Evolutionary conservation across 2,113 vertebrate genomes (phyloP).

Genomic region (Apteryx owenii): DNA sequence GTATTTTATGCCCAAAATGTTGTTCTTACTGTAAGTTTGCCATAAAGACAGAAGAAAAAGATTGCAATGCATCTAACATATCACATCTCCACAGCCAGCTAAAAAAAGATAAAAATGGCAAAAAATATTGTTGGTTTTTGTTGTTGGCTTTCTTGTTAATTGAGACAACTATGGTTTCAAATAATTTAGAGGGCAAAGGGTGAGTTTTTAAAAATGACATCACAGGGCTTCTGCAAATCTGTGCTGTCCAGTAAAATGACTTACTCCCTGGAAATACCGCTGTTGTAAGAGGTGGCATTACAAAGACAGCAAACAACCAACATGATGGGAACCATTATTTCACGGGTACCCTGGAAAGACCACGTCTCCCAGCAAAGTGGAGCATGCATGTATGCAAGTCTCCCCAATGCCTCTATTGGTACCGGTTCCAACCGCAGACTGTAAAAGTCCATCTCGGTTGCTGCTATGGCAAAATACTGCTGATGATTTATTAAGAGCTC

Average conservation of each 20-base stretch:
- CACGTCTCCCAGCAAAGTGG: neutral
- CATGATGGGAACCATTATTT: neutral
- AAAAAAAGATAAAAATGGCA: neutral
- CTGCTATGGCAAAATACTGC: neutral
- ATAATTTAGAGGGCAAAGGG: neutral
- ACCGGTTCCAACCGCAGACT: neutral
- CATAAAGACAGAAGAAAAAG: neutral
- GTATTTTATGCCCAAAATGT: neutral
- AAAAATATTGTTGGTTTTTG: neutral
- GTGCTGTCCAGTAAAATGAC: neutral
- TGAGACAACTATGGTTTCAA: neutral
- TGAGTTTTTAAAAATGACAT: neutral
- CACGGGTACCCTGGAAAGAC: neutral
- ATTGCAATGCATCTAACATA: neutral
- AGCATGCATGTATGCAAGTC: rapidly evolving
- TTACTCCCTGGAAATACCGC: neutral
- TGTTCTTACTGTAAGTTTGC: neutral
- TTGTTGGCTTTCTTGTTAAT: neutral
- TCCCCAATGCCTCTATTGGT: neutral
- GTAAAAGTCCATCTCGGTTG: neutral
- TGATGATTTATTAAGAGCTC: slow-evolving; percentile 70
- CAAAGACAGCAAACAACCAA: neutral
- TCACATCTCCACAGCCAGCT: neutral
- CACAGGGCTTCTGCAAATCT: neutral
- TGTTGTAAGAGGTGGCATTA: neutral